Conservation (phyloP, 2,797 vertebrate species). For the Hoplostethus mediterraneus region DNA sequence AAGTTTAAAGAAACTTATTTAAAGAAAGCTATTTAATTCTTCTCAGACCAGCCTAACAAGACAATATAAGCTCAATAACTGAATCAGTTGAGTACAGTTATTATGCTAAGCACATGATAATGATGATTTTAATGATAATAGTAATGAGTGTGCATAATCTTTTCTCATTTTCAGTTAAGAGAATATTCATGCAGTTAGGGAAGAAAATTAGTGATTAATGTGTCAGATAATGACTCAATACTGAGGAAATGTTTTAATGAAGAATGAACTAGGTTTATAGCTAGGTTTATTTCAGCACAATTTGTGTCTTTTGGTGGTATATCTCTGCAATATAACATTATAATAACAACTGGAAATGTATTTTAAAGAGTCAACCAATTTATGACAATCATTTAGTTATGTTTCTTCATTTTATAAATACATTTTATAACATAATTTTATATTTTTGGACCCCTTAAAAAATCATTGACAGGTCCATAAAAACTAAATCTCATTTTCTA, state of each 20-base stretch:
- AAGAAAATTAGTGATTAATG: conserved; percentile 72
- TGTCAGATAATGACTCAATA: conserved; percentile 66
- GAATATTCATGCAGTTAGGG: conserved; percentile 44
- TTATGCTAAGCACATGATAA: conserved; percentile 69
- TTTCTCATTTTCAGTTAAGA: conserved; percentile 73
- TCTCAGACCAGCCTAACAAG: conserved; percentile 26
- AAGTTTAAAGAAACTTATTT: conserved; percentile 36
- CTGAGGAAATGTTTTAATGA: conserved; percentile 45
- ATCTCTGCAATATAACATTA: not conserved
- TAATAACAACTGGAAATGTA: not conserved
- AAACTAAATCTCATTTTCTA: not conserved
- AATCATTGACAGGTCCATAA: not conserved
- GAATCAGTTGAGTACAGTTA: conserved; percentile 52
- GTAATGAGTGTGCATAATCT: conserved; percentile 82
- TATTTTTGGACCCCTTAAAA: not conserved
- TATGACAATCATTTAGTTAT: not conserved
- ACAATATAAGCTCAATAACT: conserved; percentile 12
- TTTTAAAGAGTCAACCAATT: too few species aligned
- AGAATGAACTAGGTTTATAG: conserved; percentile 50
- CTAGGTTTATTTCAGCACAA: not conserved
- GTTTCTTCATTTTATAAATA: not conserved
- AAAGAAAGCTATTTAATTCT: conserved; percentile 20
- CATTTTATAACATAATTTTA: not conserved
- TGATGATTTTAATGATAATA: conserved; percentile 78
- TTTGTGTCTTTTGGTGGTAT: conserved; percentile 8